Conservation (phyloP, 1,140 invertebrate species). For the silkworm (Bombyx mori) region DNA sequence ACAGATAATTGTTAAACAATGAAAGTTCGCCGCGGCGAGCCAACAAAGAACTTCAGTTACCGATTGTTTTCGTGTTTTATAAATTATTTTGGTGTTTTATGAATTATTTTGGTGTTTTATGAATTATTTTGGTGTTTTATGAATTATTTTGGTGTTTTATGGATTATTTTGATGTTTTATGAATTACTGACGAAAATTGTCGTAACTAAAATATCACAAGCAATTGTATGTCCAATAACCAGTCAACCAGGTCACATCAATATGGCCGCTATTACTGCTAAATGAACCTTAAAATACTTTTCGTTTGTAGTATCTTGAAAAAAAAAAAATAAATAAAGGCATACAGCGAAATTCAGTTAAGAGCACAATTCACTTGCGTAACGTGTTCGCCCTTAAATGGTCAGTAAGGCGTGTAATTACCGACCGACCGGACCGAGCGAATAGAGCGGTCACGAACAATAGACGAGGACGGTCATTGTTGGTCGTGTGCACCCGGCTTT, state of each 20-base stretch:
- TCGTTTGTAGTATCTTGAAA: no score
- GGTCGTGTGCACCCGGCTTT: conserved; percentile 14
- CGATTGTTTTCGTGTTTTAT: no score
- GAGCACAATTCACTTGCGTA: conserved; percentile 3
- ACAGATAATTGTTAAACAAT: no score
- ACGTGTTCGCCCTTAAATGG: conserved; percentile 7
- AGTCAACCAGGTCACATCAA: no score
- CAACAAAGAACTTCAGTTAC: neutral
- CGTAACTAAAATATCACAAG: no score
- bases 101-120: neutral
- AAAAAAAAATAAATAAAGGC: no score
- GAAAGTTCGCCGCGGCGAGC: no score
- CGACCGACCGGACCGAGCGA: conserved; percentile 8
- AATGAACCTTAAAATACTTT: no score
- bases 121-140: neutral
- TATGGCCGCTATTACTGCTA: no score
- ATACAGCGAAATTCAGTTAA: neutral
- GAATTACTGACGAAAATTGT: neutral
- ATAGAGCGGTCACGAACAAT: conserved; percentile 18
- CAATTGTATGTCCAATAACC: no score
- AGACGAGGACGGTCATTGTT: conserved; percentile 9
- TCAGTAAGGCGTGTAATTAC: conserved; percentile 19
- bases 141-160: neutral
- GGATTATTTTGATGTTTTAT: neutral
- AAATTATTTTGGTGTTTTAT: neutral